phyloP scores from a whole-genome alignment of 1,140 invertebrate genomes.

The Aethina tumida region DNA sequence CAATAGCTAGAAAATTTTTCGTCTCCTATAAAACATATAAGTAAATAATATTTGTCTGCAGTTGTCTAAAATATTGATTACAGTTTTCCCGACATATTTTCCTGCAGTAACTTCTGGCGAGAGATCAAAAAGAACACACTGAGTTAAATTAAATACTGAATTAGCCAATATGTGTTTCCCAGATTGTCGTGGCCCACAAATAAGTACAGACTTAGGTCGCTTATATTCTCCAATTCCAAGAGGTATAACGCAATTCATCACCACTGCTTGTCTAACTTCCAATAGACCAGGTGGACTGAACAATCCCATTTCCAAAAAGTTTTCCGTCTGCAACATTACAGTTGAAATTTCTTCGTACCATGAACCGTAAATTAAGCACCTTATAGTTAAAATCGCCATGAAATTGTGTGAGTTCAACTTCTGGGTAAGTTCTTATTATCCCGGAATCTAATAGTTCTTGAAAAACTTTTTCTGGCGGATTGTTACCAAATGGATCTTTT shows the following conservation, averaged over 20 bases:
- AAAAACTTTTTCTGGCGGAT: constrained; percentile 63
- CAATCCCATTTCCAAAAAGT: constrained; percentile 23
- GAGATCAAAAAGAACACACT: constrained; percentile 72
- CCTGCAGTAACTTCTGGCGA: constrained; percentile 63
- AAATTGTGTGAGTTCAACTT: constrained; percentile 51
- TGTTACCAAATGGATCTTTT: constrained; percentile 71
- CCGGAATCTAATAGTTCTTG: constrained; percentile 67
- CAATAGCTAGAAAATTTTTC: neutral
- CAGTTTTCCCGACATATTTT: constrained; percentile 68
- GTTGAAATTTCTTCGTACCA: constrained; percentile 43
- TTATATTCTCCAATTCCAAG: constrained; percentile 59
- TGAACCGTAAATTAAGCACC: too few species aligned
- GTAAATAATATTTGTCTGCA: neutral
- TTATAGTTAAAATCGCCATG: constrained; percentile 63
- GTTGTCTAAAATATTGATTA: constrained; percentile 34
- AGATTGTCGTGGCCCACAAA: constrained; percentile 62
- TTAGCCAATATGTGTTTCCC: constrained; percentile 72
- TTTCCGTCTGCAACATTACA: too few species aligned
- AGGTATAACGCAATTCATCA: constrained; percentile 67
- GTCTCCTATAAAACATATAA: neutral
- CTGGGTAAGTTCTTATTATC: constrained; percentile 58
- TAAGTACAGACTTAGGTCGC: constrained; percentile 62
- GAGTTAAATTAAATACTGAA: constrained; percentile 62
- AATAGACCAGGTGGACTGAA: constrained; percentile 40
- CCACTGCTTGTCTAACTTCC: constrained; percentile 62